phyloP scores from a whole-genome alignment of 2,888 invertebrate genomes.

The Heliconius sara region DNA sequence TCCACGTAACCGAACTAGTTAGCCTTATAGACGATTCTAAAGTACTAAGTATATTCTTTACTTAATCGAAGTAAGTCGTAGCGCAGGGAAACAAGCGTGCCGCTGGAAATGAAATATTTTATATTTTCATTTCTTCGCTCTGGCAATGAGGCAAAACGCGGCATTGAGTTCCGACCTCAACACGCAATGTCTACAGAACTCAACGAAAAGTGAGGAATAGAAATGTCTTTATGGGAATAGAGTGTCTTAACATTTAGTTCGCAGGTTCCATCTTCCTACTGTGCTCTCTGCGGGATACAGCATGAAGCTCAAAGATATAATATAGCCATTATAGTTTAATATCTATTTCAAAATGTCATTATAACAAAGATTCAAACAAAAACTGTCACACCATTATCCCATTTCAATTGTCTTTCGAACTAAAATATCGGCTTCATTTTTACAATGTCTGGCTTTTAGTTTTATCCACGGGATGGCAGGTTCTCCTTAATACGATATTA shows the following conservation, averaged over 20 bases:
- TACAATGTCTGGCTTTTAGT: not conserved
- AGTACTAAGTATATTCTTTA: too few species aligned
- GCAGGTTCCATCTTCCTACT: too few species aligned
- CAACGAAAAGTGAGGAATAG: not conserved
- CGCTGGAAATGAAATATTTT: not conserved
- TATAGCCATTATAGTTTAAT: too few species aligned
- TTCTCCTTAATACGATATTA: not conserved
- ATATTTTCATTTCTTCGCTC: not conserved
- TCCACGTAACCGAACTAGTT: too few species aligned
- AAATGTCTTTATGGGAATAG: too few species aligned
- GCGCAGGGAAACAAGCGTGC: too few species aligned
- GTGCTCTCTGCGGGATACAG: too few species aligned
- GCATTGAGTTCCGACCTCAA: not conserved
- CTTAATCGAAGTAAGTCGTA: too few species aligned
- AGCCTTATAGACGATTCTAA: too few species aligned
- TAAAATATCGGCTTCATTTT: not conserved
- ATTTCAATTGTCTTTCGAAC: constrained; percentile 3
- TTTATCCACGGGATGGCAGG: not conserved
- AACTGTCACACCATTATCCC: constrained; percentile 11
- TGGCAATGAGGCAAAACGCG: not conserved
- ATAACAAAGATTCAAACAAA: not conserved
- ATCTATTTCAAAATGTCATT: not conserved
- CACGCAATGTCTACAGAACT: not conserved
- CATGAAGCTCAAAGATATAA: too few species aligned
- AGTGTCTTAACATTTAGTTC: too few species aligned